phyloP scores from a whole-genome alignment of 1,140 invertebrate species.

The Batillaria attramentaria region DNA sequence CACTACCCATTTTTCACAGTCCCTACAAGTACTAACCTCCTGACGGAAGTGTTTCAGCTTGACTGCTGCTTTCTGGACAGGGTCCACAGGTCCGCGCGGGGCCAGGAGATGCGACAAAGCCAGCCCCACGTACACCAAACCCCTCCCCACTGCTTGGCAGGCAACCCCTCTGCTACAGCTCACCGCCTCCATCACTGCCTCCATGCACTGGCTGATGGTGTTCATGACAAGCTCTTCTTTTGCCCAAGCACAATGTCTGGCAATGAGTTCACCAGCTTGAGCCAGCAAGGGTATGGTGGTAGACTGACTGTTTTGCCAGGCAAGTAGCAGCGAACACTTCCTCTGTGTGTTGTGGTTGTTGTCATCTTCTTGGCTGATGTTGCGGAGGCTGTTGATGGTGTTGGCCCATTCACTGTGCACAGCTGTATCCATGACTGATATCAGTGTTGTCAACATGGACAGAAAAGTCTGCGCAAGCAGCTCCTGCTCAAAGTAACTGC shows the following conservation, averaged over 20 bases:
- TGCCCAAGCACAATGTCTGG: background rate
- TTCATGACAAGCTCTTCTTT: background rate
- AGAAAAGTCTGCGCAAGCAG: conserved; percentile 24
- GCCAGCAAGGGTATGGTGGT: background rate
- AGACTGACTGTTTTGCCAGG: background rate
- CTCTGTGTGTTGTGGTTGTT: background rate
- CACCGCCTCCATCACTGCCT: conserved; percentile 30
- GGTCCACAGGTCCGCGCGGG: conserved; percentile 66
- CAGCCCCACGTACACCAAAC: conserved; percentile 56
- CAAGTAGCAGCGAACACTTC: background rate
- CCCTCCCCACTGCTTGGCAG: conserved; percentile 42
- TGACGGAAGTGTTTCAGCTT: conserved; percentile 57
- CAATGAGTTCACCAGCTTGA: background rate
- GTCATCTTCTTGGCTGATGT: background rate
- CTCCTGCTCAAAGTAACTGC: conserved; percentile 23
- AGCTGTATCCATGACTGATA: background rate
- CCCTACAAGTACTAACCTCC: conserved; percentile 49
- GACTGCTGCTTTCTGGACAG: conserved; percentile 60
- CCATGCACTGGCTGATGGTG: conserved; percentile 20
- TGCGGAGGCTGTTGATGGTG: background rate
- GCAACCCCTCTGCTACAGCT: background rate
- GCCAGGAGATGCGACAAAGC: conserved; percentile 51
- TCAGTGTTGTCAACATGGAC: conserved; percentile 11
- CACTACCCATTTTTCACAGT: no score
- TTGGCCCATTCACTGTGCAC: background rate